A percentile compares a stretch with the other conserved stretches of the same genome.
Evolutionary conservation across 92 coral and sea anemone species (phyloP).

Genomic region (Palythoa heliodiscus): DNA sequence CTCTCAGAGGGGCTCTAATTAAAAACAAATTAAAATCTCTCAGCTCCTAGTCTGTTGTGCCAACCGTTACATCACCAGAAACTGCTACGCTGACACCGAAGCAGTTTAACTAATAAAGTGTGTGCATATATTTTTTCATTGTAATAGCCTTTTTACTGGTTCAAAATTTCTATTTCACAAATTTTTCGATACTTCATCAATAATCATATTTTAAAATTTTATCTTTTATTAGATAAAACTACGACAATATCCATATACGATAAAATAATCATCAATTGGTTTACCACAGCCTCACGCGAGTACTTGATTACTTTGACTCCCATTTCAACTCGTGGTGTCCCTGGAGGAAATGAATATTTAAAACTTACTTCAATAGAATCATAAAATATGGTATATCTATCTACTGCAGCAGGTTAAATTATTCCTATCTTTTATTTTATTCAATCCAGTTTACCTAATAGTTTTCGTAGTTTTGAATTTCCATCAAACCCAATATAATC

Average conservation of each 20-base stretch:
- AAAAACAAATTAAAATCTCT: too few relatives aligned
- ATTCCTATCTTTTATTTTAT: not conserved
- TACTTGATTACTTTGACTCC: slow-evolving; percentile 35
- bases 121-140: too few relatives aligned
- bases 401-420: not conserved
- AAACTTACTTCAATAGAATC: not conserved
- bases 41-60: too few relatives aligned
- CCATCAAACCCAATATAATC: slow-evolving; percentile 55
- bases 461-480: slow-evolving; percentile 33
- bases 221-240: not conserved
- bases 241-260: not conserved
- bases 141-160: too few relatives aligned
- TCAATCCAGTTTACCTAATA: not conserved
- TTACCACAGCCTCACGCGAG: slow-evolving; percentile 26
- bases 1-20: too few relatives aligned
- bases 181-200: too few relatives aligned
- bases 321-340: slow-evolving; percentile 38
- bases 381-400: too few relatives aligned
- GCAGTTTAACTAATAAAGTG: too few relatives aligned
- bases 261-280: not conserved
- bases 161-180: too few relatives aligned
- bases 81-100: too few relatives aligned
- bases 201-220: too few relatives aligned
- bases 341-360: not conserved
- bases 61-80: too few relatives aligned